phyloP scores from a whole-genome alignment of 2,888 invertebrate genomes.

The Aphodius granarius region DNA sequence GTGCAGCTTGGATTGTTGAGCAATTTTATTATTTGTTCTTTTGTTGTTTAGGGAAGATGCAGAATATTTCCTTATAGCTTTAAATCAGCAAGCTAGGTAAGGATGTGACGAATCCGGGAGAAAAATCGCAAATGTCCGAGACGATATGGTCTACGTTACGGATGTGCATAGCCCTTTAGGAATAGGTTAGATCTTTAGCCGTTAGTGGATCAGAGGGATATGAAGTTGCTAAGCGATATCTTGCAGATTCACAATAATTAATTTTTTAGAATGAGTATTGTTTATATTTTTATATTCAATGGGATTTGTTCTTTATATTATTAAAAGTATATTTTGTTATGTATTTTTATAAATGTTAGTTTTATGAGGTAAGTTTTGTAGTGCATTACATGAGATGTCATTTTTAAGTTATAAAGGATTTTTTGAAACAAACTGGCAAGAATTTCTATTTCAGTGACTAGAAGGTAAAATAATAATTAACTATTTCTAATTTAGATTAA shows the following conservation, averaged over 20 bases:
- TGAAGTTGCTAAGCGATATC: slow-evolving; percentile 62
- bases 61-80: slow-evolving; percentile 90
- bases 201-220: slow-evolving; percentile 63
- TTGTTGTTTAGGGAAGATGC: slow-evolving; percentile 88
- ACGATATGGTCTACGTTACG: slow-evolving; percentile 93
- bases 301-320: neutral
- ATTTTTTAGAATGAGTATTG: slow-evolving; percentile 7
- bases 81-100: slow-evolving; percentile 88
- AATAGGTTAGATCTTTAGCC: slow-evolving; percentile 66
- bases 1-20: too few species aligned
- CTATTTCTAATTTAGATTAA: too few species aligned
- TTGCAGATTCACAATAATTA: slow-evolving; percentile 62
- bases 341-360: neutral
- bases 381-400: neutral
- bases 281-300: neutral
- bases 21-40: too few species aligned
- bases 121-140: slow-evolving; percentile 73
- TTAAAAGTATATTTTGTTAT: neutral
- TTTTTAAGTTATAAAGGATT: neutral
- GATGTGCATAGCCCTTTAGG: slow-evolving; percentile 84
- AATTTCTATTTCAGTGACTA: neutral
- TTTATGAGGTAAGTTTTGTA: neutral
- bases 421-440: neutral
- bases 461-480: neutral
- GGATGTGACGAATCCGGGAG: slow-evolving; percentile 53